Percentiles rank a stretch among this genome's conserved stretches.
phyloP scores from a whole-genome alignment of 2,113 vertebrate genomes.

The Cyprinus carpio region DNA sequence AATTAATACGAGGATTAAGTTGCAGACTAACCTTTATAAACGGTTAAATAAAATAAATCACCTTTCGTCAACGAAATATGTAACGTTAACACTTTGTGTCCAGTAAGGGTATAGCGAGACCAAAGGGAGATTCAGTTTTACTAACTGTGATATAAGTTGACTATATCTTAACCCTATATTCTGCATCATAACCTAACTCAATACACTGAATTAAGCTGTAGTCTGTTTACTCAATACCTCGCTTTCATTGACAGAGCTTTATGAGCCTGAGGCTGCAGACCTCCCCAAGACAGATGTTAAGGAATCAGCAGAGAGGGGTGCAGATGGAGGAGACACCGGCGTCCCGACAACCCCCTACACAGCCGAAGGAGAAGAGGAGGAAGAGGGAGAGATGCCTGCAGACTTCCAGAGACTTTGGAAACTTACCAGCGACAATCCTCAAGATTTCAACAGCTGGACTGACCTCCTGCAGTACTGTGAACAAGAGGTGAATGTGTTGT shows the following conservation, averaged over 20 bases:
- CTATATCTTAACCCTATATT: neutral
- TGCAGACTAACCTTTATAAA: neutral
- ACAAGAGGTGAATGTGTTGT: constrained; percentile 75
- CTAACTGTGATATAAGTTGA: neutral
- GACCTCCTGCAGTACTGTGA: constrained; percentile 84
- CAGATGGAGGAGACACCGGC: constrained; percentile 39
- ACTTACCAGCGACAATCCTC: constrained; percentile 72
- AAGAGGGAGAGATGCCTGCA: constrained; percentile 69
- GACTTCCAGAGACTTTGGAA: constrained; percentile 81
- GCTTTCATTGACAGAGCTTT: constrained; percentile 58
- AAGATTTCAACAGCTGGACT: constrained; percentile 81
- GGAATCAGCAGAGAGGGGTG: constrained; percentile 29
- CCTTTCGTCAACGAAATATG: neutral
- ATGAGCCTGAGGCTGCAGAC: constrained; percentile 40
- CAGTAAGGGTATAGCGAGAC: neutral
- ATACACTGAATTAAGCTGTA: neutral
- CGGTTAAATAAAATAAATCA: neutral
- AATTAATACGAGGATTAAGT: neutral
- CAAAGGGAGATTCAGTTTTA: neutral
- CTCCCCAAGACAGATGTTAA: constrained; percentile 21
- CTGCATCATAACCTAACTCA: neutral
- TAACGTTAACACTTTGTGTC: neutral
- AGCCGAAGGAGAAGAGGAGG: constrained; percentile 54
- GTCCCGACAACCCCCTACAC: constrained; percentile 51
- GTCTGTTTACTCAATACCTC: neutral